Conservation (phyloP, 2,113 vertebrate species). For the Cavia porcellus region DNA sequence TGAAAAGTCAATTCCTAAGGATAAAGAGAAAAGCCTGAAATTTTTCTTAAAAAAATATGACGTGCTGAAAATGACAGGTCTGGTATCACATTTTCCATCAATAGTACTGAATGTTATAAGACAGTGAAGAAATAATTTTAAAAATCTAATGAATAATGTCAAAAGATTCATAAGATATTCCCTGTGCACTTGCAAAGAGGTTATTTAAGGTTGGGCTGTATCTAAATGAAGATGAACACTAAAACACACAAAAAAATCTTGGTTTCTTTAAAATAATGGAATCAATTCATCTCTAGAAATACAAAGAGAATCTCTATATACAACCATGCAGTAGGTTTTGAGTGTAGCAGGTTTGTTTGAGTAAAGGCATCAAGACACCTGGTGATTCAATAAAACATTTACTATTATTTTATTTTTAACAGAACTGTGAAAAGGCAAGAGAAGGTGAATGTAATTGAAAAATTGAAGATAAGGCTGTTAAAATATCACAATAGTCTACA, state of each 20-base stretch:
- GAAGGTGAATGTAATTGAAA: background rate
- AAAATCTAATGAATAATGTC: conserved; percentile 44
- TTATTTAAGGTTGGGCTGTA: conserved; percentile 46
- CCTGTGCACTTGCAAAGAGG: background rate
- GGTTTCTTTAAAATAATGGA: conserved; percentile 22
- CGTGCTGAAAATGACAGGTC: conserved; percentile 13
- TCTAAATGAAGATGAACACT: conserved; percentile 58
- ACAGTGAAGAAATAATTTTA: conserved; percentile 40
- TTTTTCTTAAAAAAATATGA: conserved; percentile 50
- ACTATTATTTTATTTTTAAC: background rate
- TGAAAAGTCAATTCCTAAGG: conserved; percentile 54
- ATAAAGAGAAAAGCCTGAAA: background rate
- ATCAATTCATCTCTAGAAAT: background rate
- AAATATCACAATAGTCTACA: background rate
- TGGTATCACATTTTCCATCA: conserved; percentile 35
- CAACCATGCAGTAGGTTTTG: background rate
- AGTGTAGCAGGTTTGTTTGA: background rate
- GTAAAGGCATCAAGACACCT: background rate
- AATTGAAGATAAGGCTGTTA: background rate
- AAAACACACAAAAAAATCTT: conserved; percentile 39
- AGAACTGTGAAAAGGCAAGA: conserved; percentile 33
- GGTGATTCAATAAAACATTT: background rate
- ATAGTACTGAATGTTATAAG: conserved; percentile 26
- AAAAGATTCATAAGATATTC: conserved; percentile 49
- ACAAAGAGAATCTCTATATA: background rate